A percentile compares a stretch with the other conserved stretches of the same genome.
These are phyloP conservation scores for Chroicocephalus ridibundus DNA, from an alignment of 2,113 vertebrate species.

Conservation along the genomic window DNA sequence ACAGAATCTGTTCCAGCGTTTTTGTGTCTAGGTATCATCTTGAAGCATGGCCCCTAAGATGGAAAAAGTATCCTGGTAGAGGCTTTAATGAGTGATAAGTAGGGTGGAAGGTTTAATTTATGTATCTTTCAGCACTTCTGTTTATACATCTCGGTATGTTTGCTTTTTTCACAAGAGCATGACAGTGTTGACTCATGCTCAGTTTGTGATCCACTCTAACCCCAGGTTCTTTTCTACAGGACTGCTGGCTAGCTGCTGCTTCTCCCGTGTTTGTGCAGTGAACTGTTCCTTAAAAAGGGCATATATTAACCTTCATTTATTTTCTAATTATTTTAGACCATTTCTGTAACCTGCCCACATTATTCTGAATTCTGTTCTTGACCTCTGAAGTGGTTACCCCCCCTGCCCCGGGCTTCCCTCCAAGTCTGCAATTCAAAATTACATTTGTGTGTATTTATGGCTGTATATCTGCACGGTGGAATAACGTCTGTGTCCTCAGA, in stretches of 20 bases:
- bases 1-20: background rate
- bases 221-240: background rate
- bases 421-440: background rate
- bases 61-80: background rate
- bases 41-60: background rate
- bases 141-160: background rate
- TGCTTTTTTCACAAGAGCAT: slow-evolving; percentile 53
- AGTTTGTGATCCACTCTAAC: background rate
- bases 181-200: slow-evolving; percentile 21
- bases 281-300: background rate
- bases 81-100: background rate
- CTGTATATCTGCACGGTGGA: background rate
- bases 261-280: background rate
- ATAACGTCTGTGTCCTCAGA: background rate
- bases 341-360: background rate
- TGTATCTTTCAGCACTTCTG: background rate
- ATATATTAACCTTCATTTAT: background rate
- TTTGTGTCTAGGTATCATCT: background rate
- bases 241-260: background rate
- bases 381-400: background rate
- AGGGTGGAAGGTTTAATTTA: background rate
- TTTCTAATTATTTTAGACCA: background rate
- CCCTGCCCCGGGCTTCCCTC: too few relatives aligned
- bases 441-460: background rate
- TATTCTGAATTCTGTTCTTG: background rate